Conservation (phyloP, 2,888 invertebrate species). For the Cyrtodaria siliqua region DNA sequence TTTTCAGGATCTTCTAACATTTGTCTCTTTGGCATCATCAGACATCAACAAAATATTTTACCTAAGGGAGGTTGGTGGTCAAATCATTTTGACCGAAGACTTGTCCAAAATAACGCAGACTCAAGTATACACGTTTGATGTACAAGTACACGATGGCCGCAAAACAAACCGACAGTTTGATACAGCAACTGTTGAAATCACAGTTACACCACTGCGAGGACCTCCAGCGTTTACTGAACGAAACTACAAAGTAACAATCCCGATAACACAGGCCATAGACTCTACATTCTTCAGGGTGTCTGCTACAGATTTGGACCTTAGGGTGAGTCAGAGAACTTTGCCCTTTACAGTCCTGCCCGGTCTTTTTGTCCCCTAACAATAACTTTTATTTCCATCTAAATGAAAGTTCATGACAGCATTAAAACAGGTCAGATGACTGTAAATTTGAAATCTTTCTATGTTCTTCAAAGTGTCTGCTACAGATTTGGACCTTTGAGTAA, state of each 20-base stretch:
- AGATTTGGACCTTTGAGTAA: no score
- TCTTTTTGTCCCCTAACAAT: no score
- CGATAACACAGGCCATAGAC: slow-evolving; percentile 67
- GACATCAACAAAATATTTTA: slow-evolving; percentile 61
- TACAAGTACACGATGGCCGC: slow-evolving; percentile 66
- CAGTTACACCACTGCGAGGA: slow-evolving; percentile 65
- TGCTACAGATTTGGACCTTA: slow-evolving; percentile 54
- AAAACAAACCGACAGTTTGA: slow-evolving; percentile 55
- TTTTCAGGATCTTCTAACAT: slow-evolving; percentile 62
- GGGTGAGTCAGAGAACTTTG: slow-evolving; percentile 33
- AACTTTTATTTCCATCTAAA: no score
- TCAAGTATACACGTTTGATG: slow-evolving; percentile 51
- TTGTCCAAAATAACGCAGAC: slow-evolving; percentile 13
- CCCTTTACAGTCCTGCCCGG: background rate
- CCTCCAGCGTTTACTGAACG: slow-evolving; percentile 66
- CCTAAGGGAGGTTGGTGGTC: slow-evolving; percentile 61
- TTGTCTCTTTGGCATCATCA: slow-evolving; percentile 32
- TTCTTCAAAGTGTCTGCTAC: no score
- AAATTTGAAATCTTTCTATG: no score
- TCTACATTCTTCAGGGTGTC: slow-evolving; percentile 45
- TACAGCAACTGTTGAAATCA: slow-evolving; percentile 65
- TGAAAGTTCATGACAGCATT: no score
- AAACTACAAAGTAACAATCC: slow-evolving; percentile 53
- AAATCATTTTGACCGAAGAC: slow-evolving; percentile 47
- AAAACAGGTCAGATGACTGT: no score